phyloP scores from a whole-genome alignment of 2,113 vertebrate species.

The Ranitomeya imitator region DNA sequence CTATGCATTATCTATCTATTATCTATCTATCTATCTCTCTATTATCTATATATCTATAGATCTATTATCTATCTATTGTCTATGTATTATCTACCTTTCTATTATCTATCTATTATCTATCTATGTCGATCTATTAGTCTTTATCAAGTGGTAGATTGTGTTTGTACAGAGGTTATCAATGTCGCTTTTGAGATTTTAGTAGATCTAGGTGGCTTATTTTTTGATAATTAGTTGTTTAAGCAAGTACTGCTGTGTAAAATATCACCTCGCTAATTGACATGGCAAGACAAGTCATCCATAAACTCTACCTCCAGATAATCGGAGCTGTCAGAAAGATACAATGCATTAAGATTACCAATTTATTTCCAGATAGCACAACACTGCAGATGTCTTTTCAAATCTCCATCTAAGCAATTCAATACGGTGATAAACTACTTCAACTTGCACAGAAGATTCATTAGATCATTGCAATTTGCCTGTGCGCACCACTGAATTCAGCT shows the following conservation, averaged over 20 bases:
- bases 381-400: constrained; percentile 53
- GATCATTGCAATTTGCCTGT: constrained; percentile 56
- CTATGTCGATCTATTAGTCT: no score
- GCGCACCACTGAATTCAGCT: constrained; percentile 45
- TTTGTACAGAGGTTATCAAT: neutral
- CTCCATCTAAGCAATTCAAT: constrained; percentile 51
- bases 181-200: neutral
- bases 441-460: constrained; percentile 41
- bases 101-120: no score
- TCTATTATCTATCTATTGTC: no score
- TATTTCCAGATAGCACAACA: constrained; percentile 42
- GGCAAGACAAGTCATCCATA: constrained; percentile 43
- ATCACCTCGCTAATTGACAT: constrained; percentile 55
- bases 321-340: constrained; percentile 29
- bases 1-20: no score
- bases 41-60: no score
- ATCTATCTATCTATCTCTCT: no score
- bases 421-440: constrained; percentile 57
- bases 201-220: constrained; percentile 13
- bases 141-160: no score
- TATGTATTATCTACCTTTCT: no score
- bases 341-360: constrained; percentile 38
- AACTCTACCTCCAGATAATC: constrained; percentile 19
- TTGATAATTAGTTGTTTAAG: constrained; percentile 56
- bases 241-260: neutral